These are phyloP conservation scores for Siniperca undulata DNA, from an alignment of 2,797 vertebrate species.

Conservation along the genomic window DNA sequence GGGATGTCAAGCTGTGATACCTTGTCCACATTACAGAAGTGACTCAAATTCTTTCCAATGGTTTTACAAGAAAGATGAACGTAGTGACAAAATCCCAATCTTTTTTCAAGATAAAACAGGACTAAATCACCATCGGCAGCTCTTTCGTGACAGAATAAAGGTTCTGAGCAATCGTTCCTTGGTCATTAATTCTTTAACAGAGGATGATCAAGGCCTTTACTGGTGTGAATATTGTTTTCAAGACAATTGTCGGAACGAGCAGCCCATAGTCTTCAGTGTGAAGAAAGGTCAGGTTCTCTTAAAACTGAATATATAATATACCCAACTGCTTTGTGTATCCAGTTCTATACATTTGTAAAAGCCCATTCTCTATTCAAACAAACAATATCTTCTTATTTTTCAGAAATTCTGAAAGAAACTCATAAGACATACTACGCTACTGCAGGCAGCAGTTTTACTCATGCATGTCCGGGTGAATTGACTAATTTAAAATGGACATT, in stretches of 20 bases:
- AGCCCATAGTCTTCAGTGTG: slow-evolving; percentile 8
- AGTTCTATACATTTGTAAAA: not conserved
- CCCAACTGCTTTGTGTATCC: not conserved
- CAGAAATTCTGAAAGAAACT: slow-evolving; percentile 41
- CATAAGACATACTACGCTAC: not conserved
- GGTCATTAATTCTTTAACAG: slow-evolving; percentile 56
- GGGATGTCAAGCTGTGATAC: slow-evolving; percentile 66
- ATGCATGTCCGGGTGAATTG: slow-evolving; percentile 15
- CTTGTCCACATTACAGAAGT: slow-evolving; percentile 15
- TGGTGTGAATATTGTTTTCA: slow-evolving; percentile 54
- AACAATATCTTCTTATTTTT: not conserved
- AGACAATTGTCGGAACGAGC: fast-evolving
- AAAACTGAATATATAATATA: not conserved
- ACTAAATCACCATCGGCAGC: fast-evolving
- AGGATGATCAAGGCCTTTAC: slow-evolving; percentile 68
- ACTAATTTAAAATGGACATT: slow-evolving; percentile 45
- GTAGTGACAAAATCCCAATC: fast-evolving
- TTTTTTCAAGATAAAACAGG: not conserved
- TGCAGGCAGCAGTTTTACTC: slow-evolving; percentile 49
- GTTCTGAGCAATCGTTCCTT: slow-evolving; percentile 14
- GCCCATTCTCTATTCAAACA: not conserved
- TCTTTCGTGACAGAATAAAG: fast-evolving
- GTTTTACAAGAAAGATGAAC: slow-evolving; percentile 47
- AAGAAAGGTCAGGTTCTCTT: slow-evolving; percentile 60
- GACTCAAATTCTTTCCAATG: slow-evolving; percentile 39